A percentile compares a stretch with the other conserved stretches of the same genome.
Evolutionary conservation across 2,888 invertebrate species (phyloP).

Genomic region (Netelia fuscicornis): DNA sequence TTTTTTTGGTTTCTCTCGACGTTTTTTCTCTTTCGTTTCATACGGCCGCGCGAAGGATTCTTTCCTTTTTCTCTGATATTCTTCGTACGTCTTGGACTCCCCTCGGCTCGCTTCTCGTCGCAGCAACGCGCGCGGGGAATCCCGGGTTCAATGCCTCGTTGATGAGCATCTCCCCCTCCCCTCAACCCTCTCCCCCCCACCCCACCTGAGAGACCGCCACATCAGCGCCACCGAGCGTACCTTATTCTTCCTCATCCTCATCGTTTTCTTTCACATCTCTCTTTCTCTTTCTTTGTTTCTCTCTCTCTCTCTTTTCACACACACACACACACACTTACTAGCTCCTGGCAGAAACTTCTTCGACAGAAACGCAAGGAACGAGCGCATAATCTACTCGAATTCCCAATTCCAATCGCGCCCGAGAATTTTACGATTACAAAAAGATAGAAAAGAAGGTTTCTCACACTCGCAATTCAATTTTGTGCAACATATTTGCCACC

Average conservation of each 20-base stretch:
- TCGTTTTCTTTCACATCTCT: slow-evolving; percentile 45
- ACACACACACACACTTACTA: background rate
- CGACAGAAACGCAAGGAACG: slow-evolving; percentile 56
- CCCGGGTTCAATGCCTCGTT: slow-evolving; percentile 79
- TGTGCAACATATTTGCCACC: background rate
- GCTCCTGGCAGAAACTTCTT: slow-evolving; percentile 39
- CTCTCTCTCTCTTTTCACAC: slow-evolving; percentile 20
- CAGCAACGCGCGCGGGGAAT: slow-evolving; percentile 72
- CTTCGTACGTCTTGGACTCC: slow-evolving; percentile 72
- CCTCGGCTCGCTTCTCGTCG: slow-evolving; percentile 37
- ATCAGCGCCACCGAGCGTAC: slow-evolving; percentile 66
- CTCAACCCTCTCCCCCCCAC: background rate
- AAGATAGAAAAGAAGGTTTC: background rate
- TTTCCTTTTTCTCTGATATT: slow-evolving; percentile 71
- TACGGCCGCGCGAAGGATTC: slow-evolving; percentile 38
- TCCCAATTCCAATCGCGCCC: slow-evolving; percentile 55
- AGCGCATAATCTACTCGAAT: slow-evolving; percentile 51
- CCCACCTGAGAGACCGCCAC: slow-evolving; percentile 30
- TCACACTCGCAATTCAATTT: slow-evolving; percentile 4
- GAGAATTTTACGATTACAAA: slow-evolving; percentile 22
- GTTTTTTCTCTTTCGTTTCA: background rate
- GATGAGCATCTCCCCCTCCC: slow-evolving; percentile 74
- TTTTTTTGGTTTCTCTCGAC: background rate
- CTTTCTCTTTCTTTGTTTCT: slow-evolving; percentile 21
- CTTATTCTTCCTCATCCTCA: slow-evolving; percentile 64